Conservation (phyloP, 2,797 vertebrate genomes). For the Pseudocheirus occidentalis region DNA sequence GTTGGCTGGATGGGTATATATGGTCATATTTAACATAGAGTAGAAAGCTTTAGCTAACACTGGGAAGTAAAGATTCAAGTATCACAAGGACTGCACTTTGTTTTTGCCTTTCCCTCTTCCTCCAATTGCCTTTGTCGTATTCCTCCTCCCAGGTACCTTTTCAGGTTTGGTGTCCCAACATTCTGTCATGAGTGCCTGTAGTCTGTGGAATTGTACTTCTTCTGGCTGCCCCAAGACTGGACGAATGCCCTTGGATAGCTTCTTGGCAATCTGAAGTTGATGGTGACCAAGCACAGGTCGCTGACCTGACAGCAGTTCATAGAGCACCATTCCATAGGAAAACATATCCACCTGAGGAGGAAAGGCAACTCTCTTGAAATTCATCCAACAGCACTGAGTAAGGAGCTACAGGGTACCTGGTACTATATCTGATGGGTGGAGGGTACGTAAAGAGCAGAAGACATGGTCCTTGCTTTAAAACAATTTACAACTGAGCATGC, state of each 20-base stretch:
- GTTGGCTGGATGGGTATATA: background rate
- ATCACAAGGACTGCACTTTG: background rate
- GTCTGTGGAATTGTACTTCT: conserved; percentile 92
- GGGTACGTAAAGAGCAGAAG: background rate
- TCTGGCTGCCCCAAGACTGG: conserved; percentile 90
- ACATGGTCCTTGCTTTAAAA: background rate
- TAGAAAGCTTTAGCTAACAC: background rate
- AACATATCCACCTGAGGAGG: conserved; percentile 95
- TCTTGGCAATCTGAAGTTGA: conserved; percentile 96
- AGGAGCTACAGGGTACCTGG: background rate
- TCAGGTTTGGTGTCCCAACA: conserved; percentile 99
- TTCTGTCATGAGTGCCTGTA: conserved; percentile 92
- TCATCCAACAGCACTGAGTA: background rate
- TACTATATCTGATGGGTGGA: background rate
- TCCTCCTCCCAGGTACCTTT: conserved; percentile 86
- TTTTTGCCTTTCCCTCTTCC: background rate
- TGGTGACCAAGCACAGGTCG: conserved; percentile 93
- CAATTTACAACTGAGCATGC: background rate
- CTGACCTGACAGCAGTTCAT: conserved; percentile 93
- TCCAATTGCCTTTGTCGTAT: background rate
- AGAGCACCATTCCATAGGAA: conserved; percentile 98
- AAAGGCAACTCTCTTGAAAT: conserved; percentile 29
- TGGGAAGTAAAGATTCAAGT: background rate
- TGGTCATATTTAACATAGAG: background rate
- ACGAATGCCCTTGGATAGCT: conserved; percentile 94